These are phyloP conservation scores for Trichosurus vulpecula DNA, from an alignment of 2,797 vertebrate species.

Conservation along the genomic window DNA sequence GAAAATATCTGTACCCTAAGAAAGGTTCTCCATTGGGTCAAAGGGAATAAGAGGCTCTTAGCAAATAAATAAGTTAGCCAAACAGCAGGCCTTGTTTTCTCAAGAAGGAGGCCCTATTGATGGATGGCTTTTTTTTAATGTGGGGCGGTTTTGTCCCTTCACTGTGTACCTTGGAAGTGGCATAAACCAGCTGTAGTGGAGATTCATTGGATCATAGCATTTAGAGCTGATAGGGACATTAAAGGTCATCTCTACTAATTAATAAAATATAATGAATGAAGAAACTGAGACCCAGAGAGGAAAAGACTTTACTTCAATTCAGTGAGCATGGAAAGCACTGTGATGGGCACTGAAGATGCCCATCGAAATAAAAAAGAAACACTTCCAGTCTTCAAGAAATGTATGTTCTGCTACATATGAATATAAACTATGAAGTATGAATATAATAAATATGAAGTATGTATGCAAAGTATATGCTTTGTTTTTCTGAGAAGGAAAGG, in stretches of 20 bases:
- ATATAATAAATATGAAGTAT: not conserved
- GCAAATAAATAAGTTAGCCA: conserved; percentile 36
- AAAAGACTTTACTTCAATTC: not conserved
- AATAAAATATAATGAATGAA: not conserved
- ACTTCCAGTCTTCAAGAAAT: not conserved
- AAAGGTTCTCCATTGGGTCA: conserved; percentile 46
- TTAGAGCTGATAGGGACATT: not conserved
- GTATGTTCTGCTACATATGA: not conserved
- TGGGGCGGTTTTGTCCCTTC: too few relatives aligned
- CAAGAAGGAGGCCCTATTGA: not conserved
- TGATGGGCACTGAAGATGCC: not conserved
- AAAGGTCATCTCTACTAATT: not conserved
- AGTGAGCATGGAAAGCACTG: not conserved
- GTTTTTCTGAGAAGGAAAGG: not conserved
- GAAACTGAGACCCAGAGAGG: not conserved
- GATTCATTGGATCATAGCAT: not conserved
- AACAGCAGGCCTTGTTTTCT: not conserved
- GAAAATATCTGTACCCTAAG: conserved; percentile 28
- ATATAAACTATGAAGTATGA: too few relatives aligned
- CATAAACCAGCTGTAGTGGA: not conserved
- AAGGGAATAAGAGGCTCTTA: conserved; percentile 23
- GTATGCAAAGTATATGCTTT: not conserved
- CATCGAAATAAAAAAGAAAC: not conserved
- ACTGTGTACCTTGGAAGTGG: not conserved
- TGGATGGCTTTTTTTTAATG: not conserved